A percentile compares a stretch with the other conserved stretches of the same genome.
Evolutionary conservation across 2,888 invertebrate genomes (phyloP).

Genomic region (Pyrocoelia pectoralis): DNA sequence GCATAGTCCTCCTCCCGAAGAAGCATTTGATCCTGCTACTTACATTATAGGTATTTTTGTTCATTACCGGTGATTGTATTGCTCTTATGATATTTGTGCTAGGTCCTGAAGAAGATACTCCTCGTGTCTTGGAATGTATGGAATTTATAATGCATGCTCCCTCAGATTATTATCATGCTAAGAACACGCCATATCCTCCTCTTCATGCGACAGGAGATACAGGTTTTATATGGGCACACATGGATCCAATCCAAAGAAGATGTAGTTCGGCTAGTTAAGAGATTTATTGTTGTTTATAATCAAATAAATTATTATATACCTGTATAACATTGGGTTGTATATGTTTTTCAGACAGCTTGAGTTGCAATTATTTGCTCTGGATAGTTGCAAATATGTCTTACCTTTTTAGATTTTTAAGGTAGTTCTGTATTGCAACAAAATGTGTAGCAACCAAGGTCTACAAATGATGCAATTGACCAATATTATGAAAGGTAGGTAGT

Average conservation of each 20-base stretch:
- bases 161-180: slow-evolving; percentile 85
- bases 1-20: slow-evolving; percentile 78
- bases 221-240: slow-evolving; percentile 72
- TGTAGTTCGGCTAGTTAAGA: slow-evolving; percentile 1
- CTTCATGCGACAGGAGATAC: slow-evolving; percentile 55
- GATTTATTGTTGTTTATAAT: not conserved
- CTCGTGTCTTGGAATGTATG: slow-evolving; percentile 85
- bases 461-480: no score
- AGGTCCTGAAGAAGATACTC: slow-evolving; percentile 92
- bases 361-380: no score
- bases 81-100: no score
- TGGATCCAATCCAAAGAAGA: slow-evolving; percentile 15
- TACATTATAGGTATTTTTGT: slow-evolving; percentile 88
- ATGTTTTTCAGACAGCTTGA: no score
- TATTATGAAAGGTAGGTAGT: no score
- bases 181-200: slow-evolving; percentile 78
- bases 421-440: no score
- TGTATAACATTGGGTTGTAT: no score
- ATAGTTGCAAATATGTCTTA: no score
- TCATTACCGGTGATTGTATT: not conserved
- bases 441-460: no score
- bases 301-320: not conserved
- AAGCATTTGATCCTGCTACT: slow-evolving; percentile 86
- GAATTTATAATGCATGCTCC: slow-evolving; percentile 95
- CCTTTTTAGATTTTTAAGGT: no score